Evolutionary conservation across 2,888 invertebrate species (phyloP).

Genomic region (Argyra leucocephala): DNA sequence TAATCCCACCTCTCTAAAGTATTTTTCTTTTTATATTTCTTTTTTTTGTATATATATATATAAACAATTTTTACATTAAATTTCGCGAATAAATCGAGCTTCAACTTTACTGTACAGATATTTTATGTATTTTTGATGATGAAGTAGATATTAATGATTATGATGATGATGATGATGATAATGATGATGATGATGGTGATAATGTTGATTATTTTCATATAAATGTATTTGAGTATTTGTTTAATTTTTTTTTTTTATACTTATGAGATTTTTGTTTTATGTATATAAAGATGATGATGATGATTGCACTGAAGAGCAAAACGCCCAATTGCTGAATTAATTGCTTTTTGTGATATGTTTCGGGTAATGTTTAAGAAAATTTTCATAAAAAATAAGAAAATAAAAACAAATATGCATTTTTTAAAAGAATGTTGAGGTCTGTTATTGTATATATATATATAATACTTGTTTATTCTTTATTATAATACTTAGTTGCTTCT

Average conservation of each 20-base stretch:
- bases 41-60: neutral
- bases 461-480: too few relatives aligned
- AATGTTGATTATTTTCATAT: neutral
- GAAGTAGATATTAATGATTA: too few relatives aligned
- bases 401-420: too few relatives aligned
- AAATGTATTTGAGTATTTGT: neutral
- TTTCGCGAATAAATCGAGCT: neutral
- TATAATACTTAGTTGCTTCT: too few relatives aligned
- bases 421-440: too few relatives aligned
- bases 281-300: too few relatives aligned
- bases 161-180: too few relatives aligned
- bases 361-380: conserved; percentile 14
- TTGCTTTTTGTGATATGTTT: conserved; percentile 23
- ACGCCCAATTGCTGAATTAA: conserved; percentile 22
- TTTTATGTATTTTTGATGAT: too few relatives aligned
- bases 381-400: neutral
- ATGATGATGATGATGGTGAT: neutral
- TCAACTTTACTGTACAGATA: neutral
- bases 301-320: conserved; percentile 12
- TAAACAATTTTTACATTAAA: too few relatives aligned
- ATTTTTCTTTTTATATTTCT: neutral
- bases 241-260: neutral
- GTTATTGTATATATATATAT: too few relatives aligned
- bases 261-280: neutral
- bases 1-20: conserved; percentile 9